Base-by-base conservation (phyloP, 2,888 invertebrate genomes). In the Spilarctia lutea region DNA sequence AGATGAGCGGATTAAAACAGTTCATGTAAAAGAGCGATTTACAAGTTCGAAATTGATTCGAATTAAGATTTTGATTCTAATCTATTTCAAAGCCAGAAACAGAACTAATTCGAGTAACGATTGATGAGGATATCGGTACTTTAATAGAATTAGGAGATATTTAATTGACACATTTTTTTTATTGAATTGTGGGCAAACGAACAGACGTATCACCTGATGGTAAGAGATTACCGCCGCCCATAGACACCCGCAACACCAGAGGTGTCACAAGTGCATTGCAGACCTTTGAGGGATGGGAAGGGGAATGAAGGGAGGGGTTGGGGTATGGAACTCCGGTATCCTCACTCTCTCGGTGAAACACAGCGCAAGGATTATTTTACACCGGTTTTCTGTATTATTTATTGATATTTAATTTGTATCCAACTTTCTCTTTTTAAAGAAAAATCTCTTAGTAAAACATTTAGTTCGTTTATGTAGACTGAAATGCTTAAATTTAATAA, bases 1-100 rank as follows among this genome's bases (percentile, higher is more conserved):
- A 3, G 68, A 69, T 39, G 52, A 74, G 82, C 79, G 78, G 72
- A 18, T 20, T 71, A 60, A 74, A 71, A 39, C 30, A 66, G 71
- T 24, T 42, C 18, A 11, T 24, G 11, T 39, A 39, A 39, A 39
- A 39, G 0, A 52, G 24, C 2, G 10, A 52, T 24, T 52, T 52
- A 20, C 24, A n/a, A 8, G 8, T 52, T 60, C 27, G 1, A 16
- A 60, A 27, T 4, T 16, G 27, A 60, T 60, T 13, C 27, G 52
- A 48, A 6, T 48, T 18, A 48, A 3, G 8, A 13, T 60, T 27
- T 60, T 27, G 27, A n/a, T 56, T 11, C 7, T 11, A 56, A n/a
- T 56, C 10, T 24, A n/a, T n/a, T 24, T 56, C 8, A n/a, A 45
- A 56, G 11, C 11, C 56, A n/a, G n/a, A 3, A 56, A 56, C 56